Evolutionary conservation across 2,888 invertebrate genomes (phyloP), one percentile per base, ranked within the genome.

Genomic region (Ethmia dodecea): DNA sequence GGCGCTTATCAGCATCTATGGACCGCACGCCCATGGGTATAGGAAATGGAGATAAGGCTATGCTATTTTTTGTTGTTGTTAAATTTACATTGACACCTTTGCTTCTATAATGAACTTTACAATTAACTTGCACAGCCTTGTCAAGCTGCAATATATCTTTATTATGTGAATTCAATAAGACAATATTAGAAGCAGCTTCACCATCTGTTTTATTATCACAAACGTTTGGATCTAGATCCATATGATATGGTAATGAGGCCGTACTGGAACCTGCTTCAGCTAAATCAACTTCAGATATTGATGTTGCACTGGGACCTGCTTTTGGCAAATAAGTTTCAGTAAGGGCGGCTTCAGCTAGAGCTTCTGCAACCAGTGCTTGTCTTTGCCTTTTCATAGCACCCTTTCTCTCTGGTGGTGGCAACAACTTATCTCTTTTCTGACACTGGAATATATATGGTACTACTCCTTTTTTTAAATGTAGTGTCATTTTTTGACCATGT

Each of bases 261-360:
- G 26, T 26, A 26, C 10, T 26, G 26, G 26, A n/a, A 26, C n/a
- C 26, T n/a, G 26, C 26, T 26, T 26, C 26, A 26, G 26, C n/a
- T 26, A n/a, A 26, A 26, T 18, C 18, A 18, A 8, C 18, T 18
- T 18, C 18, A 18, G 18, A 8, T 18, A 18, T 18, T 18, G n/a
- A n/a, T n/a, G n/a, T n/a, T n/a, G n/a, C n/a, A n/a, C n/a, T n/a
- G n/a, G n/a, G n/a, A n/a, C 18, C 18, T 18, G 5, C 18, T 18
- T 18, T 8, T 18, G n/a, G n/a, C n/a, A n/a, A n/a, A n/a, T 18
- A 5, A 18, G 8, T 8, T 18, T 18, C 18, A 18, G 18, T 18
- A 5, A 18, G 18, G 18, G 26, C 26, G n/a, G 26, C 26, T 26
- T 26, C 26, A 26, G 26, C 26, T 26, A 26, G 12, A 26, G 26